Base-by-base conservation (phyloP, 2,888 invertebrate genomes). In the Drosophila anomelani region DNA sequence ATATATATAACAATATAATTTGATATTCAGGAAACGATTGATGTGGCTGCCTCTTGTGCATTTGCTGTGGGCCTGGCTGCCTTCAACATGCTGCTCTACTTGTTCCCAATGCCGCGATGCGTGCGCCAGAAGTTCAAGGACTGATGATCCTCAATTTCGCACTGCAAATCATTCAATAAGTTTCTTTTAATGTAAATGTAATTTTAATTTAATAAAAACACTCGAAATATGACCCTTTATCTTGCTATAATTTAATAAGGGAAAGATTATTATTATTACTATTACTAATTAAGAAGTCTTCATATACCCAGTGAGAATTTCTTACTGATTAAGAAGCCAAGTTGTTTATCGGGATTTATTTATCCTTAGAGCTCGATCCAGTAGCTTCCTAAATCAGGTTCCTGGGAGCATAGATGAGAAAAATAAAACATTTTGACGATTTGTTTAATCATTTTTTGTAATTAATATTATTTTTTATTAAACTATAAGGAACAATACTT, bases 71-170 rank as follows among this genome's bases (percentile, higher is more conserved):
- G 96, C 1, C 94, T 97, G 80, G 95, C 96, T 75, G 94, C 97
- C 53, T 94, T 97, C 7, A 98, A 98, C 91, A 95, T 97, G 91
- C 94, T 98, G 72, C 93, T 98, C 59, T 98, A 98, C 92, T 93
- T 97, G 49, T 94, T 98, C 81, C 98, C 98, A 0, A 92, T 98
- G 81, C 97, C 98, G 0, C 95, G 95, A 38, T 96, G 96, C 90
- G 94, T 98, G 15, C 96, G 96, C 88, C 96, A 96, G 74, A 98
- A 98, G 93, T 98, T 98, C 93, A 95, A 97, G 89, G 92, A 92
- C 90, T 92, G 85, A 92, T 12, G 47, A 32, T 20, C n/a, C 8
- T 46, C 7, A 20, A 20, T 60, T 23, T 49, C 32, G 34, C 41
- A 29, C 9, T 62, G 29, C 43, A 75, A 36, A 60, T 47, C 47